A percentile compares a stretch with the other conserved stretches of the same genome.
Conservation (phyloP, 2,797 vertebrate species). For the Neoniphon sammara region DNA sequence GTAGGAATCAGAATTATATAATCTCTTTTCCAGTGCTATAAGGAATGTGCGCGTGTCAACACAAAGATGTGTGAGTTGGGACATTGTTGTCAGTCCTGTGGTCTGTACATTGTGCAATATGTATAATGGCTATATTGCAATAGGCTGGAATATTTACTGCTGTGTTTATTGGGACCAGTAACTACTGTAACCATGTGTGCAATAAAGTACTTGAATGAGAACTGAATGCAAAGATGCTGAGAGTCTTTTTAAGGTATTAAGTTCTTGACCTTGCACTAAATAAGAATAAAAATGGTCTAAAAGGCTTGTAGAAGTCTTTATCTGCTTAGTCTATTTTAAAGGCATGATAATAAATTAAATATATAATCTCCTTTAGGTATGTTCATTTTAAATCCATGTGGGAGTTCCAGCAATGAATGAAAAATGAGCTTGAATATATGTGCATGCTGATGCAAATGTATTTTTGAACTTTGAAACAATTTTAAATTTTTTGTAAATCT, state of each 20-base stretch:
- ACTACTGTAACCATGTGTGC: too few species aligned
- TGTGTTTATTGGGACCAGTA: slow-evolving; percentile 5
- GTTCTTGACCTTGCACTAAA: too few species aligned
- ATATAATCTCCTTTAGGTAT: too few species aligned
- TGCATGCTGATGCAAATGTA: neutral
- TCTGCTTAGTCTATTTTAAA: neutral
- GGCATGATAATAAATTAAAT: too few species aligned
- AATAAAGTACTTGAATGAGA: neutral
- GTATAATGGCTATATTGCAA: neutral
- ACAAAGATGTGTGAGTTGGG: slow-evolving; percentile 45
- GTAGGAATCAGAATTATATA: neutral
- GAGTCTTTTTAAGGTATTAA: neutral
- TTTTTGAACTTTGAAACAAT: too few species aligned
- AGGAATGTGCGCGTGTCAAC: slow-evolving; percentile 36
- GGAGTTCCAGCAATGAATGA: too few species aligned
- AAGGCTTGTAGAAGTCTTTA: too few species aligned
- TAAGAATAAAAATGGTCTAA: too few species aligned
- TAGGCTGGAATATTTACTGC: neutral
- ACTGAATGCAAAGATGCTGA: neutral
- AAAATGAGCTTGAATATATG: too few species aligned
- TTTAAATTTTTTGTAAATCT: neutral
- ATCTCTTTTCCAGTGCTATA: neutral
- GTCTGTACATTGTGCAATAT: neutral
- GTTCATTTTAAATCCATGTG: too few species aligned
- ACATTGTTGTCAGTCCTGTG: slow-evolving; percentile 54